A percentile compares a stretch with the other conserved stretches of the same genome.
These are phyloP conservation scores for Distichodus sexfasciatus DNA, from an alignment of 2,797 vertebrate genomes.

Conservation along the genomic window DNA sequence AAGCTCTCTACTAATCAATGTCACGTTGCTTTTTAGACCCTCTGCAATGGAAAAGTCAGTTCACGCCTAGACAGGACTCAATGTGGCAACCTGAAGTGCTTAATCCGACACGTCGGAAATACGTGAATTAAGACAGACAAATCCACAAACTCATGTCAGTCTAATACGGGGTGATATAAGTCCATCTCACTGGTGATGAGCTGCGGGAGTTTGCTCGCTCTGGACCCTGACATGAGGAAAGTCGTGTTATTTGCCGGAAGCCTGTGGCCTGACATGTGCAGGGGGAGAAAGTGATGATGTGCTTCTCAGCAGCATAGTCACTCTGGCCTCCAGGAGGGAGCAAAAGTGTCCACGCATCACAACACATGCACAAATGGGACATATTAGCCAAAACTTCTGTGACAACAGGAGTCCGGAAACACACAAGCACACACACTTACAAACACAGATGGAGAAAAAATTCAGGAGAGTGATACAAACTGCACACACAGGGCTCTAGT, in stretches of 20 bases:
- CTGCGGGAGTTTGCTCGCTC: neutral
- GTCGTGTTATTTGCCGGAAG: constrained; percentile 6
- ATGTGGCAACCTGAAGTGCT: constrained; percentile 32
- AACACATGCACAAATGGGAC: constrained; percentile 9
- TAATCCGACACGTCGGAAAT: constrained; percentile 19
- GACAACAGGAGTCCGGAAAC: constrained; percentile 1
- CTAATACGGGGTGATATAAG: constrained; percentile 3
- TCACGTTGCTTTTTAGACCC: constrained; percentile 20
- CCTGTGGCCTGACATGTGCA: neutral
- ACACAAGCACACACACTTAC: constrained; percentile 4
- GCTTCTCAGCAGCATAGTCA: neutral
- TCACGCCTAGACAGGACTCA: constrained; percentile 12
- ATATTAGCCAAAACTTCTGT: constrained; percentile 1
- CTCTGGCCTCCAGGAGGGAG: neutral
- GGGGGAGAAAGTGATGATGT: neutral
- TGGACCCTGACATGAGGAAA: neutral
- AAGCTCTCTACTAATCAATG: constrained; percentile 45
- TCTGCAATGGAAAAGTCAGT: constrained; percentile 34
- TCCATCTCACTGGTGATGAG: constrained; percentile 3
- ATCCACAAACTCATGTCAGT: constrained; percentile 22
- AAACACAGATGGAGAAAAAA: too few species aligned
- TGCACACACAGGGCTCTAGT: too few species aligned
- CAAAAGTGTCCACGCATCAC: constrained; percentile 8
- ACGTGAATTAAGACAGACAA: constrained; percentile 13
- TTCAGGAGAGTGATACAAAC: too few species aligned